Evolutionary conservation across 2,797 vertebrate genomes (phyloP).

Genomic region (Geotria australis): DNA sequence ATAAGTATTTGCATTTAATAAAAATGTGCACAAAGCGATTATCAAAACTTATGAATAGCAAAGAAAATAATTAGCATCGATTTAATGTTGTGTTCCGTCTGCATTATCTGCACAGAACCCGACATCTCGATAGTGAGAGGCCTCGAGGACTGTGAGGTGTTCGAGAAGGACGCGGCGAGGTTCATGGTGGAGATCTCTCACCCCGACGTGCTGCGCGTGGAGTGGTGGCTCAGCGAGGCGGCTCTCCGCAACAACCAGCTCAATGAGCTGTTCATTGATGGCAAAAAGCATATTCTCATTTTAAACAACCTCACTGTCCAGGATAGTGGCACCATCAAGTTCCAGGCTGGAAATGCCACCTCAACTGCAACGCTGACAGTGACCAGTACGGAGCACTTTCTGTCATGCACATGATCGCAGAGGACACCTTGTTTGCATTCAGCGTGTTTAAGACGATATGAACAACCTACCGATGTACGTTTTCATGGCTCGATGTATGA

Average conservation of each 20-base stretch:
- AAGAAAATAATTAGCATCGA: too few species aligned
- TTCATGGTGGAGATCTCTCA: constrained; percentile 47
- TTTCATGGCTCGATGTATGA: too few species aligned
- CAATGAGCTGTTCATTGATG: constrained; percentile 29
- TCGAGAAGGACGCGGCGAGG: constrained; percentile 27
- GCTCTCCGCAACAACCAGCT: constrained; percentile 50
- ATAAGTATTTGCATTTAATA: too few species aligned
- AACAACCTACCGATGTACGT: too few species aligned
- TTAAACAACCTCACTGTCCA: constrained; percentile 37
- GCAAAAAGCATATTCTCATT: constrained; percentile 22
- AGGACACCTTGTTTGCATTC: too few species aligned
- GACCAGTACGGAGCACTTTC: constrained; percentile 8
- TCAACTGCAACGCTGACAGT: constrained; percentile 50
- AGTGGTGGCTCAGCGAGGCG: constrained; percentile 49
- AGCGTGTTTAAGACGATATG: too few species aligned
- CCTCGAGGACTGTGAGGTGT: constrained; percentile 10
- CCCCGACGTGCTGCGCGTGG: constrained; percentile 14
- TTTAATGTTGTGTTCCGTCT: too few species aligned
- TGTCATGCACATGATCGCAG: too few species aligned
- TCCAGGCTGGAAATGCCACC: constrained; percentile 26
- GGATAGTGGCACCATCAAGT: constrained; percentile 36
- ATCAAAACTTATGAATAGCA: too few species aligned
- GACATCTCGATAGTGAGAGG: constrained; percentile 10
- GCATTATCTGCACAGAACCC: too few species aligned
- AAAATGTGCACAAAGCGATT: too few species aligned